Percentiles rank a stretch among this genome's conserved stretches.
Evolutionary conservation across 2,113 vertebrate species (phyloP).

Genomic region (Polypterus bichir): DNA sequence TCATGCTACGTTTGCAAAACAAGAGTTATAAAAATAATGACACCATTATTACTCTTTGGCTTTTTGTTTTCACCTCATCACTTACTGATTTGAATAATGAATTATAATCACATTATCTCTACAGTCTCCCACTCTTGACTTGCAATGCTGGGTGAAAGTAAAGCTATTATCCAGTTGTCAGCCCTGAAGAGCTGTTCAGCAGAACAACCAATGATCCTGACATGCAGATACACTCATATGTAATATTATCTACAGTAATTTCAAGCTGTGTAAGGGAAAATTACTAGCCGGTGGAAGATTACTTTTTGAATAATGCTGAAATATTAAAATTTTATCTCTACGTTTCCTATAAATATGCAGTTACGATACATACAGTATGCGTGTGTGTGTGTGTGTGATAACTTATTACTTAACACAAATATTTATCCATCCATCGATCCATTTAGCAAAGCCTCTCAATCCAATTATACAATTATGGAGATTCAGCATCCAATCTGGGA

Average conservation of each 20-base stretch:
- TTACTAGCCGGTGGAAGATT: slow-evolving; percentile 39
- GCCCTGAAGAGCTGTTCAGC: slow-evolving; percentile 51
- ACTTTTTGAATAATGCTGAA: slow-evolving; percentile 35
- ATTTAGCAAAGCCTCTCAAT: no score
- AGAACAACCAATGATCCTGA: slow-evolving; percentile 61
- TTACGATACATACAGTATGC: no score
- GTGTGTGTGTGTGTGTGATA: no score
- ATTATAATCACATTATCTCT: slow-evolving; percentile 89
- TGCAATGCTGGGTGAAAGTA: slow-evolving; percentile 71
- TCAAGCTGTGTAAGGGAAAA: slow-evolving; percentile 48
- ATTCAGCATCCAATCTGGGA: no score
- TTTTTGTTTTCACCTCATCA: slow-evolving; percentile 65
- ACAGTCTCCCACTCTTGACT: slow-evolving; percentile 74
- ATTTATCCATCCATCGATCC: no score
- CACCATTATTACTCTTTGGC: slow-evolving; percentile 76
- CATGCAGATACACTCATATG: slow-evolving; percentile 54
- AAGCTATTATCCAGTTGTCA: slow-evolving; percentile 94
- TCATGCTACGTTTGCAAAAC: slow-evolving; percentile 68
- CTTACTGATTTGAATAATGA: slow-evolving; percentile 94
- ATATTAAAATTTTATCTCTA: slow-evolving; percentile 29
- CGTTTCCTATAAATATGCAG: no score
- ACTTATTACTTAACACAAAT: no score
- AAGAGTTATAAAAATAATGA: slow-evolving; percentile 92
- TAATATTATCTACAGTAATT: slow-evolving; percentile 50
- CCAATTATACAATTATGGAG: no score